Evolutionary conservation across 2,797 vertebrate species (phyloP).

Genomic region (Synanceia verrucosa): DNA sequence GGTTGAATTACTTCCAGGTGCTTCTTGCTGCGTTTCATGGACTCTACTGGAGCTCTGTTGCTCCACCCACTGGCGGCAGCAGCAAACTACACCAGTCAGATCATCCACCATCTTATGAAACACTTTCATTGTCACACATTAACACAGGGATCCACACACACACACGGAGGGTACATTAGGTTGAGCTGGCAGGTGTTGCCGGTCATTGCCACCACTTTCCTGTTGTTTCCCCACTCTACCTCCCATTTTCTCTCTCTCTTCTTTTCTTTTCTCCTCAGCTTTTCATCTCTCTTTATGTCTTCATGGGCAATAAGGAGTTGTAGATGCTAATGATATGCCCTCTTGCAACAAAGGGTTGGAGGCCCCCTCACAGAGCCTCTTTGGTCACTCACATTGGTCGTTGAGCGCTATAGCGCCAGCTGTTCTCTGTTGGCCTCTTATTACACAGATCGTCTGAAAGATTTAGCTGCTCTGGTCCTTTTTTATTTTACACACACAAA

Average conservation of each 20-base stretch:
- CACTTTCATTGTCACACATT: slow-evolving; percentile 18
- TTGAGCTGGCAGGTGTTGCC: slow-evolving; percentile 58
- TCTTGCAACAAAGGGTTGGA: slow-evolving; percentile 72
- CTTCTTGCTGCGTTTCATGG: background rate
- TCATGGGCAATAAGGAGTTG: slow-evolving; percentile 72
- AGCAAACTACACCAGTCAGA: slow-evolving; percentile 46
- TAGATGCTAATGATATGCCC: slow-evolving; percentile 81
- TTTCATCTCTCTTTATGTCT: slow-evolving; percentile 47
- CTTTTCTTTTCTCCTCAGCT: slow-evolving; percentile 34
- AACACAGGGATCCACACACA: slow-evolving; percentile 20
- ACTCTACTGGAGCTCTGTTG: slow-evolving; percentile 61
- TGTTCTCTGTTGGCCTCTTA: slow-evolving; percentile 69
- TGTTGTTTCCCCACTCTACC: slow-evolving; percentile 18
- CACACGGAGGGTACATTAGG: slow-evolving; percentile 26
- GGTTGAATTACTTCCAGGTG: background rate
- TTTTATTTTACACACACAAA: slow-evolving; percentile 30
- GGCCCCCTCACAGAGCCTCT: slow-evolving; percentile 57
- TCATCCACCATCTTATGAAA: slow-evolving; percentile 4
- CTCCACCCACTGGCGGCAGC: slow-evolving; percentile 62
- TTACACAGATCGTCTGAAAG: slow-evolving; percentile 57
- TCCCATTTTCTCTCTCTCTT: background rate
- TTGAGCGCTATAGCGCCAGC: slow-evolving; percentile 66
- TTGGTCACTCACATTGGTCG: too few relatives aligned
- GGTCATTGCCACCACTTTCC: slow-evolving; percentile 53
- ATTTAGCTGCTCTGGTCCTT: slow-evolving; percentile 32